phyloP scores from a whole-genome alignment of 2,797 vertebrate species.

The Columba guinea region DNA sequence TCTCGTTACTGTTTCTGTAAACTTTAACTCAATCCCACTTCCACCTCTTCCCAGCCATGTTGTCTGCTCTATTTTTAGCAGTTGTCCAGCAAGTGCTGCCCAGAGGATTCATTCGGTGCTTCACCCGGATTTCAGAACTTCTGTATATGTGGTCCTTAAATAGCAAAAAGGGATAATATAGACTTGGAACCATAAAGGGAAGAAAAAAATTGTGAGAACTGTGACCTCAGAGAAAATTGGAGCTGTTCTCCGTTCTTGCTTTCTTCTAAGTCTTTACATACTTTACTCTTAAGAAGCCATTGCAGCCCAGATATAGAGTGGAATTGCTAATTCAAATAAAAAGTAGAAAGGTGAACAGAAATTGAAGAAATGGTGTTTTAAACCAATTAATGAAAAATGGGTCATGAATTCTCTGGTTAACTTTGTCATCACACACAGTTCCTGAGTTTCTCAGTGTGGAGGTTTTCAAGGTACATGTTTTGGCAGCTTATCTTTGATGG shows the following conservation, averaged over 20 bases:
- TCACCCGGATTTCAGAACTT: neutral
- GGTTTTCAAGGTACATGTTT: neutral
- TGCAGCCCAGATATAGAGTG: neutral
- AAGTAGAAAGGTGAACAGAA: neutral
- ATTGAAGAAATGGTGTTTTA: neutral
- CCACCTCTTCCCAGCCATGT: neutral
- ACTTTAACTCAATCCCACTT: neutral
- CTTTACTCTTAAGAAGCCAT: neutral
- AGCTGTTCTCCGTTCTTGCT: neutral
- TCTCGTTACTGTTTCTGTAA: neutral
- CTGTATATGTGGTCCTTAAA: neutral
- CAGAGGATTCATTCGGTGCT: neutral
- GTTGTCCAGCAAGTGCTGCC: neutral
- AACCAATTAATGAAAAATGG: neutral
- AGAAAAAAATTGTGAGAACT: neutral
- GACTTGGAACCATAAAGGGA: accelerated
- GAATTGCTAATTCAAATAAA: neutral
- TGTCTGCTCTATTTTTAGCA: neutral
- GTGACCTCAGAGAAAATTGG: neutral
- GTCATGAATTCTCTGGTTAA: neutral
- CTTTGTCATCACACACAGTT: neutral
- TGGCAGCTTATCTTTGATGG: neutral
- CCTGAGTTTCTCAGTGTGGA: neutral
- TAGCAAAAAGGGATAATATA: neutral
- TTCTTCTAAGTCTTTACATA: neutral